A percentile compares a stretch with the other conserved stretches of the same genome.
phyloP scores from a whole-genome alignment of 2,888 invertebrate species.

The Amiota mariae region DNA sequence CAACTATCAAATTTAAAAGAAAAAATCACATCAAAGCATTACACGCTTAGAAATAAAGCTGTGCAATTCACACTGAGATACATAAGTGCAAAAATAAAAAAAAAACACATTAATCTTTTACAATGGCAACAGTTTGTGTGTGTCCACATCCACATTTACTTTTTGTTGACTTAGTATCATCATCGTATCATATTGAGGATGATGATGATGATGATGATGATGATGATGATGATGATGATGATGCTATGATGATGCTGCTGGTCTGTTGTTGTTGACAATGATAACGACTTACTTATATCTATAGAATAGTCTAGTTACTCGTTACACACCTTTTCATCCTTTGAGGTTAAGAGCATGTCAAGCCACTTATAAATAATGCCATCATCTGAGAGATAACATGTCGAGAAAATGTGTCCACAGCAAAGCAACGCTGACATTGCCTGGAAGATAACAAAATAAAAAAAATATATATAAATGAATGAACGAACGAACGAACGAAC shows the following conservation, averaged over 20 bases:
- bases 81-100: not conserved
- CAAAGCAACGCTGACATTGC: slow-evolving; percentile 97
- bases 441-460: slow-evolving; percentile 73
- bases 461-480: not conserved
- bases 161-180: not conserved
- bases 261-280: not conserved
- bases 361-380: slow-evolving; percentile 96
- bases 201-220: not conserved
- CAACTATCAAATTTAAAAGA: not conserved
- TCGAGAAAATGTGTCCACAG: slow-evolving; percentile 96
- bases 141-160: not conserved
- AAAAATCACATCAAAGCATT: not conserved
- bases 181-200: not conserved
- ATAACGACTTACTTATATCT: not conserved
- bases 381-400: slow-evolving; percentile 88
- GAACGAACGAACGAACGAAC: not conserved
- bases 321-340: slow-evolving; percentile 83
- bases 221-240: not conserved
- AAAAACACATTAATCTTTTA: not conserved
- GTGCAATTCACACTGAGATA: not conserved
- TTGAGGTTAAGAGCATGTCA: slow-evolving; percentile 89
- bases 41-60: not conserved
- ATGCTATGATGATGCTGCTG: not conserved
- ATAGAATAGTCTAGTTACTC: not conserved
- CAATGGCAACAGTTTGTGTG: not conserved